phyloP scores from a whole-genome alignment of 2,797 vertebrate species.

The Chloroceryle inda region DNA sequence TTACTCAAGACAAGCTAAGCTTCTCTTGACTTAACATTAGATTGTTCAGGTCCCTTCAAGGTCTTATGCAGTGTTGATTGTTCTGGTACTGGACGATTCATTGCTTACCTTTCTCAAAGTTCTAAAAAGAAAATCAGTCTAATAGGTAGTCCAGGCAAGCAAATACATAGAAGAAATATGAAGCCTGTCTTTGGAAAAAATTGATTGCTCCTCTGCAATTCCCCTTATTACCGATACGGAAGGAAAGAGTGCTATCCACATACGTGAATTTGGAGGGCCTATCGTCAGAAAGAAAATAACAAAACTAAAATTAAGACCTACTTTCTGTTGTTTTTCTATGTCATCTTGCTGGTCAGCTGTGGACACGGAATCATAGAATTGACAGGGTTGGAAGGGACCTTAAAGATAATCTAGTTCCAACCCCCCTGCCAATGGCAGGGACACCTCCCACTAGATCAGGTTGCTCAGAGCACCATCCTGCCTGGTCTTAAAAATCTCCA shows the following conservation, averaged over 20 bases:
- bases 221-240: neutral
- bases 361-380: too few relatives aligned
- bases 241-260: neutral
- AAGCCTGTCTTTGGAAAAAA: neutral
- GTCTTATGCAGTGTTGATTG: neutral
- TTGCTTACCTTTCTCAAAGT: neutral
- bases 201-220: neutral
- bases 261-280: neutral
- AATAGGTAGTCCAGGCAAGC: neutral
- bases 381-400: too few relatives aligned
- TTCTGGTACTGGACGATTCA: accelerated
- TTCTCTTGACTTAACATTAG: neutral
- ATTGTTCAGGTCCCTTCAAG: neutral
- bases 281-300: neutral
- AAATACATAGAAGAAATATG: neutral
- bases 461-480: too few relatives aligned
- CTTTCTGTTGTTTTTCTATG: neutral
- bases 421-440: too few relatives aligned
- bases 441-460: too few relatives aligned
- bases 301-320: neutral
- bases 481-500: too few relatives aligned
- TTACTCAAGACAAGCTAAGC: neutral
- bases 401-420: too few relatives aligned
- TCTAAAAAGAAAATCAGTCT: neutral
- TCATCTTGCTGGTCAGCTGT: neutral